Base-by-base conservation (phyloP, 2,888 invertebrate genomes). In the Toxonevra muliebris region DNA sequence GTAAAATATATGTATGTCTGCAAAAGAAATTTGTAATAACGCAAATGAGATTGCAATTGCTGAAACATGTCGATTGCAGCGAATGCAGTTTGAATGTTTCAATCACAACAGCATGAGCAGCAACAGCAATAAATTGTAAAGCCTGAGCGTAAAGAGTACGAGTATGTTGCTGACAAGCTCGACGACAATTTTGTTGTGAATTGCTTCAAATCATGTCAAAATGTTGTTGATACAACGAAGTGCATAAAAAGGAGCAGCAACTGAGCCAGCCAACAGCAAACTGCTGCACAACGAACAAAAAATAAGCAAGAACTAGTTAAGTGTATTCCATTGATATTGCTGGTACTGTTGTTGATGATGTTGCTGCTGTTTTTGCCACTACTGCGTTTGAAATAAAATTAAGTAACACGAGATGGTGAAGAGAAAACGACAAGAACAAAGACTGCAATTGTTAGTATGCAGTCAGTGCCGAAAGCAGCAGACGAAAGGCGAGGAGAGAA, bases 121-220 rank as follows among this genome's bases (percentile, higher is more conserved):
- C 15, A 63, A 40, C 20, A 43, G 15, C 52, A 11, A 20, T 11
- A 30, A 30, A 30, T 30, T 30, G 30, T 30, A 4, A 30, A 30
- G 30, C 30, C 2, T 30, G 30, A 30, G 12, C 15, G 15, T 42
- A 52, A 42, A 30, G 48, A 20, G 17, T 9, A 42, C 42, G 15
- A 15, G 9, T 9, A 17, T 42, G n/a, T 40, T 58, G 48, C 19
- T 5, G 13, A 40, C 52, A 13, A 8, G 11, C 12, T 11, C 17
- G 41, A 52, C 40, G 15, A 15, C 41, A 40, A 45, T 52, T 20
- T 59, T 40, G 43, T 43, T 13, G 57, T 48, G 41, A 65, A 50
- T 65, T 65, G 60, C 65, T 53, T 53, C 65, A 65, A 65, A 65
- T 65, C 65, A 60, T 45, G 59, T 65, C 65, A 42, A 60, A 65